phyloP scores from a whole-genome alignment of 2,113 vertebrate genomes.

The Chunga burmeisteri region DNA sequence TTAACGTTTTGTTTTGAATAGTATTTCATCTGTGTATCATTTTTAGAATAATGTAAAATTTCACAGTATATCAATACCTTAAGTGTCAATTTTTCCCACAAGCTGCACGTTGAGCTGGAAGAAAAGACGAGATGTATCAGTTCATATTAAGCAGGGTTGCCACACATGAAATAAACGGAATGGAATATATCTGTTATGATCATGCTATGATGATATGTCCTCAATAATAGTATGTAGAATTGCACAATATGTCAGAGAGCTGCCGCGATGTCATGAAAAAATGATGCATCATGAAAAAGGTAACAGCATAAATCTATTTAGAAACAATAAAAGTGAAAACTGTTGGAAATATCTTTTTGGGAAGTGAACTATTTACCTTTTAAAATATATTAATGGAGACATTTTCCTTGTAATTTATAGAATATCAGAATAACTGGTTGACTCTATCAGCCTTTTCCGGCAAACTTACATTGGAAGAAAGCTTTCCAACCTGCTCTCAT shows the following conservation, averaged over 20 bases:
- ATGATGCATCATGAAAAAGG: background rate
- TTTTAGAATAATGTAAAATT: background rate
- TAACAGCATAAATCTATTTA: background rate
- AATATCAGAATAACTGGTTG: background rate
- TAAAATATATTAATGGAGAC: background rate
- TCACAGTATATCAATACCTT: background rate
- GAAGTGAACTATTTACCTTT: background rate
- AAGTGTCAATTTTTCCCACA: background rate
- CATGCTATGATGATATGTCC: background rate
- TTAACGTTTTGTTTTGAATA: background rate
- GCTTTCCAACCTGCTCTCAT: conserved; percentile 31
- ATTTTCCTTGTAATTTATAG: background rate
- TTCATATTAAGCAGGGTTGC: background rate
- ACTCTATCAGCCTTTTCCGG: background rate
- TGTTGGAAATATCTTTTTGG: background rate
- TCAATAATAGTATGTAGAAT: background rate
- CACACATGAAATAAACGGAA: background rate
- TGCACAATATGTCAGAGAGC: background rate
- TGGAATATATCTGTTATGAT: background rate
- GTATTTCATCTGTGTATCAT: background rate
- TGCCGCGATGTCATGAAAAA: accelerated
- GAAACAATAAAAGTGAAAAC: background rate
- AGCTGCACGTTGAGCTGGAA: background rate
- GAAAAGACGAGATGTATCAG: background rate
- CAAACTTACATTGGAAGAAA: background rate